Evolutionary conservation across 2,888 invertebrate genomes (phyloP).

Genomic region (Xylota segnis): DNA sequence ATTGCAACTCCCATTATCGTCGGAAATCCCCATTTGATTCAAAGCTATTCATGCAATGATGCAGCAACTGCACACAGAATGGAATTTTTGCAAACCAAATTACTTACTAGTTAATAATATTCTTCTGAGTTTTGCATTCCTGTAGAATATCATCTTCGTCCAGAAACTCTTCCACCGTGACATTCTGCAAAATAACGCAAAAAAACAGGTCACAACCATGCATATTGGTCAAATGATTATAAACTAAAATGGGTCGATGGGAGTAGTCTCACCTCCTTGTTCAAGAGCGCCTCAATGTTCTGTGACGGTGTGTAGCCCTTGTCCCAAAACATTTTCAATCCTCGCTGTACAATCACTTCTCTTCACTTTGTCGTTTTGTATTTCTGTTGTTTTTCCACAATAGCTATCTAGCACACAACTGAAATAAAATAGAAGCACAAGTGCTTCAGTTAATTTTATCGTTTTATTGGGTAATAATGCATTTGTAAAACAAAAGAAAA

Average conservation of each 20-base stretch:
- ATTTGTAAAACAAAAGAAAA: constrained; percentile 28
- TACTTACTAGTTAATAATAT: constrained; percentile 96
- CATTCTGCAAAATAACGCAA: constrained; percentile 88
- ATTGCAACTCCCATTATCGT: neutral
- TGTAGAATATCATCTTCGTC: constrained; percentile 98
- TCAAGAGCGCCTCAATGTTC: constrained; percentile 84
- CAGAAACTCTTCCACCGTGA: constrained; percentile 94
- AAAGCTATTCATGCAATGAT: neutral
- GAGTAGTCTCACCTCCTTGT: constrained; percentile 82
- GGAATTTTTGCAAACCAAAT: neutral
- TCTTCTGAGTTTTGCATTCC: constrained; percentile 97
- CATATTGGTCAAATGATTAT: neutral
- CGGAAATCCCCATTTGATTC: neutral
- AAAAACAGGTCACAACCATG: constrained; percentile 26
- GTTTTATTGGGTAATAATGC: constrained; percentile 12
- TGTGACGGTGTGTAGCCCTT: constrained; percentile 84
- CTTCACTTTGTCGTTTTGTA: constrained; percentile 36
- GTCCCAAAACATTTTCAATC: constrained; percentile 84
- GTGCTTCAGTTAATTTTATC: constrained; percentile 21
- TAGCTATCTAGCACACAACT: constrained; percentile 58
- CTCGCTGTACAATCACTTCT: constrained; percentile 31
- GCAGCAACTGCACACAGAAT: no score
- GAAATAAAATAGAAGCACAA: constrained; percentile 20
- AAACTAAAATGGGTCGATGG: constrained; percentile 40
- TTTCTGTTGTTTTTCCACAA: constrained; percentile 38